phyloP scores from a whole-genome alignment of 2,888 invertebrate genomes.

The Thysanoteuthis rhombus region DNA sequence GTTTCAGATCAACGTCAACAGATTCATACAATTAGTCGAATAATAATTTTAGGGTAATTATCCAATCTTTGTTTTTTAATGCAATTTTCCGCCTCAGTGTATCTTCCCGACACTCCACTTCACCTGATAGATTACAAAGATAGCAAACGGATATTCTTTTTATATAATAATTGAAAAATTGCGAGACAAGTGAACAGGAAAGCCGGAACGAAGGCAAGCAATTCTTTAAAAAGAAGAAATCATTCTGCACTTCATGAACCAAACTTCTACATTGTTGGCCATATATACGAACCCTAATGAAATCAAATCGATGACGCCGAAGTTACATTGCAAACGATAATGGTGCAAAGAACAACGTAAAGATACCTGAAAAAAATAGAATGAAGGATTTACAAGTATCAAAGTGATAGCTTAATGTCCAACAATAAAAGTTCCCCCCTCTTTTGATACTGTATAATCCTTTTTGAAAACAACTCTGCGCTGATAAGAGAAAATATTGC shows the following conservation, averaged over 20 bases:
- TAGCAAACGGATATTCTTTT: neutral
- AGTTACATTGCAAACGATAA: neutral
- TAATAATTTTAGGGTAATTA: neutral
- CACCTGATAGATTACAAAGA: neutral
- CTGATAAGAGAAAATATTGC: too few relatives aligned
- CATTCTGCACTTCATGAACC: neutral
- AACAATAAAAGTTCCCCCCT: too few relatives aligned
- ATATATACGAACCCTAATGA: neutral
- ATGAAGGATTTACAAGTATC: too few relatives aligned
- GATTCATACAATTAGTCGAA: slow-evolving; percentile 12
- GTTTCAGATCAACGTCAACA: neutral
- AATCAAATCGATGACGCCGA: neutral
- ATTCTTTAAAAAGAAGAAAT: neutral
- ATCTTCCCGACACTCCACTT: neutral
- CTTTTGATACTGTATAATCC: too few relatives aligned
- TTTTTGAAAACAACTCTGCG: too few relatives aligned
- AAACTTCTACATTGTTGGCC: neutral
- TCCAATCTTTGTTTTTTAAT: neutral
- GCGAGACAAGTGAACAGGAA: neutral
- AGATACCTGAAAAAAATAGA: too few relatives aligned
- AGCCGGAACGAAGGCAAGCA: neutral
- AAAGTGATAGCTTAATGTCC: too few relatives aligned
- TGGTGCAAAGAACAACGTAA: too few relatives aligned
- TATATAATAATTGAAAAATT: neutral
- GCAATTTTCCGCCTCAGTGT: neutral